These are phyloP conservation scores for Meda fulgida DNA, from an alignment of 2,797 vertebrate genomes.

Conservation along the genomic window DNA sequence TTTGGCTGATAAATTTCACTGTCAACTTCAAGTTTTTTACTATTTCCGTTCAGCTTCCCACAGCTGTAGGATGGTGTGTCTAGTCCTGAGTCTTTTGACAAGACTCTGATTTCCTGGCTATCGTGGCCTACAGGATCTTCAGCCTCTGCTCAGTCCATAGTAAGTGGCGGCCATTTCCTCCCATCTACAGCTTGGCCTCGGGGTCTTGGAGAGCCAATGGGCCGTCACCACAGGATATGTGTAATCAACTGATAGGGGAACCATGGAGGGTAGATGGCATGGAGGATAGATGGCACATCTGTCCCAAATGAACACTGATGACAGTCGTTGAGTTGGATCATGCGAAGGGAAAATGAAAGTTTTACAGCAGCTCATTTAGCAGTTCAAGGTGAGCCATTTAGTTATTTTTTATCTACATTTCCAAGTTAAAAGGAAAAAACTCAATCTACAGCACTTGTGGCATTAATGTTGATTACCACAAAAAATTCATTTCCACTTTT, in stretches of 20 bases:
- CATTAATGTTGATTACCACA: neutral
- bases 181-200: neutral
- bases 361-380: conserved; percentile 51
- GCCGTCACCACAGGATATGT: conserved; percentile 43
- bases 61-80: conserved; percentile 5
- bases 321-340: neutral
- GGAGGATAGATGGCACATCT: conserved; percentile 10
- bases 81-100: conserved; percentile 14
- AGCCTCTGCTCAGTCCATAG: conserved; percentile 5
- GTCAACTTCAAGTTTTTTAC: conserved; percentile 9
- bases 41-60: neutral
- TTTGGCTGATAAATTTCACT: neutral
- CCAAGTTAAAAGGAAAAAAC: conserved; percentile 16
- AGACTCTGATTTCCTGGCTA: conserved; percentile 43
- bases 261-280: no score
- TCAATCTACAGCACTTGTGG: neutral
- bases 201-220: conserved; percentile 16
- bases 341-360: conserved; percentile 2
- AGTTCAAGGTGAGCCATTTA: conserved; percentile 46
- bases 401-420: conserved; percentile 57
- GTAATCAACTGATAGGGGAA: conserved; percentile 37
- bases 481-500: neutral
- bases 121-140: conserved; percentile 31
- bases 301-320: conserved; percentile 20
- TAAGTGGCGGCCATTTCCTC: conserved; percentile 42